Conservation (phyloP, 2,113 vertebrate species). For the Sclerurus mexicanus region DNA sequence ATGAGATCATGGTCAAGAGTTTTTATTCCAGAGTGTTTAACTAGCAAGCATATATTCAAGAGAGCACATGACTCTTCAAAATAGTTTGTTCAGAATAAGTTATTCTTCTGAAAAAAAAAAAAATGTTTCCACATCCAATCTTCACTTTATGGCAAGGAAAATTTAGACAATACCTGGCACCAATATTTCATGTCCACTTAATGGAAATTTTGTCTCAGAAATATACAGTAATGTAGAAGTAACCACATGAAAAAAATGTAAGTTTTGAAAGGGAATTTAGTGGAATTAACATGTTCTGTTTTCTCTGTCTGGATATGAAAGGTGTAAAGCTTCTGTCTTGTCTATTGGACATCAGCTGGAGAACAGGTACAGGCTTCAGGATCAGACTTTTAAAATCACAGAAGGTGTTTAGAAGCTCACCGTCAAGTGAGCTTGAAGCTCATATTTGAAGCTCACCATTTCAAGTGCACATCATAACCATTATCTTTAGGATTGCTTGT, state of each 20-base stretch:
- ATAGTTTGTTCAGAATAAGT: not conserved
- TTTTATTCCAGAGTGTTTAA: not conserved
- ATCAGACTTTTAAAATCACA: not conserved
- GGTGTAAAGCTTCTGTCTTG: not conserved
- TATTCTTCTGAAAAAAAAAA: not conserved
- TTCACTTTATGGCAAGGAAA: not conserved
- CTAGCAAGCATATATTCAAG: not conserved
- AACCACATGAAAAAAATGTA: not conserved
- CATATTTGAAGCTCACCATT: not conserved
- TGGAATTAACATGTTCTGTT: not conserved
- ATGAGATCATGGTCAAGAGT: not conserved
- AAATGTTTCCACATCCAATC: not conserved
- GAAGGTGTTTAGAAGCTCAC: not conserved
- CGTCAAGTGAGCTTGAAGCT: not conserved
- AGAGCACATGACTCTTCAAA: not conserved
- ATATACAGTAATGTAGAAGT: not conserved
- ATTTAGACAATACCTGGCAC: not conserved
- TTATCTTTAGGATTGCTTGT: not conserved
- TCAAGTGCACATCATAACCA: not conserved
- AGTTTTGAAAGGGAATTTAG: not conserved
- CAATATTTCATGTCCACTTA: not conserved
- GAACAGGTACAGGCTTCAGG: not conserved
- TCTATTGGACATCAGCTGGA: not conserved
- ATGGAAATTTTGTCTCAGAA: not conserved
- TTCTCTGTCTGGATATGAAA: not conserved